phyloP scores from a whole-genome alignment of 2,888 invertebrate genomes.

The Phorcus lineatus region DNA sequence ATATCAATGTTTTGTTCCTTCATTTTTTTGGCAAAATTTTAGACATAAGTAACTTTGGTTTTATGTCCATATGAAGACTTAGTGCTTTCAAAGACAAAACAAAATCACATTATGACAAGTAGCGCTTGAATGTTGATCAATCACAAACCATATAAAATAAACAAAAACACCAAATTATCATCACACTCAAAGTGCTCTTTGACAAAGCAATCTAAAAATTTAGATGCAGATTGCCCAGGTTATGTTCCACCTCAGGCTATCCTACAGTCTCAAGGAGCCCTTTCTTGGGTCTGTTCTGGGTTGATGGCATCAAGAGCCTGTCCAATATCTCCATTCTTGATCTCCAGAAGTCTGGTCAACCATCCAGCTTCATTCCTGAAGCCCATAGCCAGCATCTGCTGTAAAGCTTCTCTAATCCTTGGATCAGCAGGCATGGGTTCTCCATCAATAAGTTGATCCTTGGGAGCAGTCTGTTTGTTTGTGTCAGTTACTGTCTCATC shows the following conservation, averaged over 20 bases:
- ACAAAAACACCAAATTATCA: too few relatives aligned
- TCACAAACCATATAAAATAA: too few relatives aligned
- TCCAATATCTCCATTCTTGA: constrained; percentile 82
- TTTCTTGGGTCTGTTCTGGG: not conserved
- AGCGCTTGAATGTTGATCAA: too few relatives aligned
- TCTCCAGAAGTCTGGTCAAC: constrained; percentile 82
- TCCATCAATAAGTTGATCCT: not conserved
- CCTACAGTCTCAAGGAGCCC: not conserved
- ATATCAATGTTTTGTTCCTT: too few relatives aligned
- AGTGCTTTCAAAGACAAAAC: too few relatives aligned
- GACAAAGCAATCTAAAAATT: too few relatives aligned
- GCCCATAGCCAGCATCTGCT: constrained; percentile 85
- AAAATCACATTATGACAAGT: too few relatives aligned
- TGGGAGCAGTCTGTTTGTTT: constrained; percentile 21
- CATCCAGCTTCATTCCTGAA: constrained; percentile 86
- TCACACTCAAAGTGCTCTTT: too few relatives aligned
- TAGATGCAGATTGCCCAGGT: too few relatives aligned
- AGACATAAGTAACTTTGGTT: too few relatives aligned
- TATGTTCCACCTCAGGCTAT: not conserved
- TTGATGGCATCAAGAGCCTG: constrained; percentile 81
- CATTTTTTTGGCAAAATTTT: too few relatives aligned
- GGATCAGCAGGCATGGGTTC: constrained; percentile 74
- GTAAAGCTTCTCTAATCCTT: constrained; percentile 81
- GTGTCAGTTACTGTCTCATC: not conserved
- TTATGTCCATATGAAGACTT: too few relatives aligned